Evolutionary conservation across 2,113 vertebrate species (phyloP).

Genomic region (Theristicus caerulescens): DNA sequence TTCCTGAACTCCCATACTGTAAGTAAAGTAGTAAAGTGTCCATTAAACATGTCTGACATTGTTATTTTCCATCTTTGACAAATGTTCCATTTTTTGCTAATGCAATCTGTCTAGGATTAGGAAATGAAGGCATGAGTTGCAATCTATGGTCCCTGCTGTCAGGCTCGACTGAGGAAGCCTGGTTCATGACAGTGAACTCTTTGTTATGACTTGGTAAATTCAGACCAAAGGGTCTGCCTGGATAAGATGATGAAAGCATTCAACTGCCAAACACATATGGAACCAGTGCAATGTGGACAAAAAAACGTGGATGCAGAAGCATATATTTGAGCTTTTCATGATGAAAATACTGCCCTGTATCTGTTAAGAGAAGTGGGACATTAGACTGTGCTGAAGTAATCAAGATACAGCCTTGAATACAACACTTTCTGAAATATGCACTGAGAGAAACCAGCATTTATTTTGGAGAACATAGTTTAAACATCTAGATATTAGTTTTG

Average conservation of each 20-base stretch:
- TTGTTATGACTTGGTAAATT: background rate
- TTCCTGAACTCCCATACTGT: background rate
- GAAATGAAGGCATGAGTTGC: background rate
- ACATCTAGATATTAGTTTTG: background rate
- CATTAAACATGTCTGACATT: background rate
- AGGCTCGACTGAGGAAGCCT: background rate
- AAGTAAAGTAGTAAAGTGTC: background rate
- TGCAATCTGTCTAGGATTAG: background rate
- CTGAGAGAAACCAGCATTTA: background rate
- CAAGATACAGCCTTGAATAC: background rate
- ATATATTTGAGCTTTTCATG: background rate
- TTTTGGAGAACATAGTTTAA: background rate
- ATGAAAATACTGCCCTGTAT: background rate
- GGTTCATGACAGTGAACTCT: background rate
- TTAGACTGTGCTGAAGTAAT: background rate
- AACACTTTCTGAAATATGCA: background rate
- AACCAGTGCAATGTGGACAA: background rate
- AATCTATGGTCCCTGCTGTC: background rate
- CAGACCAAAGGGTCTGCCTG: background rate
- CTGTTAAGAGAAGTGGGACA: background rate
- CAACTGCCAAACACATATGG: background rate
- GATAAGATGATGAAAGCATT: background rate
- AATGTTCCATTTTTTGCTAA: background rate
- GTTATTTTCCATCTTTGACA: background rate
- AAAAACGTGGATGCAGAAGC: fast-evolving